Percentiles rank a stretch among this genome's conserved stretches.
Evolutionary conservation across 2,797 vertebrate species (phyloP).

Genomic region (Phrynocephalus vlangalii): DNA sequence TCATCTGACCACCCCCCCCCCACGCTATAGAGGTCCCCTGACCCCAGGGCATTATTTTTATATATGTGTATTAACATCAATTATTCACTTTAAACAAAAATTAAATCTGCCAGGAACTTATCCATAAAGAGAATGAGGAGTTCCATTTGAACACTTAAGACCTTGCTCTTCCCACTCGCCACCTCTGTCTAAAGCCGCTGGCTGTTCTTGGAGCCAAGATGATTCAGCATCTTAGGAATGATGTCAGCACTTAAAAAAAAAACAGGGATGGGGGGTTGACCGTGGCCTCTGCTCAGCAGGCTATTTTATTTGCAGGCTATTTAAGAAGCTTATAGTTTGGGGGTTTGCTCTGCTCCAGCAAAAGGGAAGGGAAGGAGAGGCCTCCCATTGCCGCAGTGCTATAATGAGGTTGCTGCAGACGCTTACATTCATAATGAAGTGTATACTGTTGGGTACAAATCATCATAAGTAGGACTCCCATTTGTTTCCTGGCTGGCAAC

Average conservation of each 20-base stretch:
- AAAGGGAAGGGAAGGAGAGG: neutral
- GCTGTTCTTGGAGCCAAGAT: accelerated
- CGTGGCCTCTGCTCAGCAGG: neutral
- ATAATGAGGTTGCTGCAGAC: neutral
- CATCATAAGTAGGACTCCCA: neutral
- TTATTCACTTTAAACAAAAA: slow-evolving; percentile 6
- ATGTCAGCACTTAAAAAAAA: neutral
- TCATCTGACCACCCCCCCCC: neutral
- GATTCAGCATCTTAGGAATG: neutral
- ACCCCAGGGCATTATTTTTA: neutral
- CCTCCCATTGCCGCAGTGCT: neutral
- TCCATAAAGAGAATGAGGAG: neutral
- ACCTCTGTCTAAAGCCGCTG: neutral
- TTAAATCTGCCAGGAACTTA: neutral
- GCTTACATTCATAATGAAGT: slow-evolving; percentile 29
- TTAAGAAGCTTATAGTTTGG: slow-evolving; percentile 25
- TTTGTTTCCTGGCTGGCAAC: neutral
- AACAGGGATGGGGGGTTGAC: slow-evolving; percentile 19
- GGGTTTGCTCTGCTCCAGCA: slow-evolving; percentile 19
- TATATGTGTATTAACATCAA: neutral
- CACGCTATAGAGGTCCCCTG: neutral
- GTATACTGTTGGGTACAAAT: neutral
- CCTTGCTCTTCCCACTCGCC: neutral
- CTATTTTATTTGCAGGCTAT: slow-evolving; percentile 17
- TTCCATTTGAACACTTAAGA: neutral